Evolutionary conservation across 2,888 invertebrate species (phyloP).

Genomic region (Tetanocera ferruginea): DNA sequence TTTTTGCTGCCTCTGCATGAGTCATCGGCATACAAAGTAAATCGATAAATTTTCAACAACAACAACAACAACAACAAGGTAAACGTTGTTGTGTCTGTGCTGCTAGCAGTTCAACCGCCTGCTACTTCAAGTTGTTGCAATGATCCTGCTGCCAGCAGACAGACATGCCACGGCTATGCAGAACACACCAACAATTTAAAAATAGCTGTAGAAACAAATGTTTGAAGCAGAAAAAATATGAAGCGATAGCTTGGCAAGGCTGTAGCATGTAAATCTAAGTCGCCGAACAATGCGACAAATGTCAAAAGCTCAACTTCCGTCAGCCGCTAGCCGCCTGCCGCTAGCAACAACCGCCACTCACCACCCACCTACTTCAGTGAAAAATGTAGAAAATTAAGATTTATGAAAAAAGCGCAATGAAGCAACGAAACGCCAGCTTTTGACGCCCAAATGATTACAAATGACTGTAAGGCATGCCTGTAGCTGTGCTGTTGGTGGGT

Average conservation of each 20-base stretch:
- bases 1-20: background rate
- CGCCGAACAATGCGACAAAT: conserved; percentile 55
- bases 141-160: no score
- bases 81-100: background rate
- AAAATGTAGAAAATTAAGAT: conserved; percentile 26
- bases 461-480: conserved; percentile 50
- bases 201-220: no score
- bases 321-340: background rate
- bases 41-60: conserved; percentile 17
- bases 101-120: background rate
- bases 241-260: conserved; percentile 2
- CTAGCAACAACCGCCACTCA: background rate
- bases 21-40: conserved; percentile 8
- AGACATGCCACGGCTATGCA: no score
- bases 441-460: conserved; percentile 52
- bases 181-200: no score
- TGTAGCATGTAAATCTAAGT: conserved; percentile 1
- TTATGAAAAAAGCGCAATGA: conserved; percentile 20
- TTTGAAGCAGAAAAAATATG: background rate
- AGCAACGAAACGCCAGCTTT: conserved; percentile 7
- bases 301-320: conserved; percentile 58
- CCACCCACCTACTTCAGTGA: background rate
- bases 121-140: background rate
- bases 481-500: conserved; percentile 39
- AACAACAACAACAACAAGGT: background rate